Evolutionary conservation across 30 jellyfish, hydroid and myxozoan genomes (phyloP), one percentile per base, ranked within the genome.

Genomic region (Catostylus mosaicus): DNA sequence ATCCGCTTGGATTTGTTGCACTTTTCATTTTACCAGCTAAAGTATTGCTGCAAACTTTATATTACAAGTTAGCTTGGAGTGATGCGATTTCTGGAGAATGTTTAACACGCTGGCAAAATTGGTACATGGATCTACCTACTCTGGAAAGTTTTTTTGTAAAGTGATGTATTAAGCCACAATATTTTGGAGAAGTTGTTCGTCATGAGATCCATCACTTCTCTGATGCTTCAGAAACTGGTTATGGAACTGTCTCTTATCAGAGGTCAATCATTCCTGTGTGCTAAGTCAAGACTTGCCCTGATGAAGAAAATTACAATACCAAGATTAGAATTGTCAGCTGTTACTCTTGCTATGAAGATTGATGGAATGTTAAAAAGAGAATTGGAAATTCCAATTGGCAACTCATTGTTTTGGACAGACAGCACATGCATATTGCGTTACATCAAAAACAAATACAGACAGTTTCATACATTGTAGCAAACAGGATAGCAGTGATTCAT

Each of bases 1-100:
- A 84, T 61, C 94, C 89, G 10, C 47, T 84, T 52, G 94, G 94
- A 31, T 84, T 84, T 29, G 88, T 73, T 26, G 80, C 88, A 37
- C 88, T 84, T 24, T 59, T 84, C 57, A 57, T 62, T 30, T 84
- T 84, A 40, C 82, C 67, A 71, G 89, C 88, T 59, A 59, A 85
- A 82, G 54, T 23, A 43, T 40, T 85, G 1, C 84, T 85, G 18
- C 95, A 84, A 73, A 61, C 54, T 40, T n/a, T n/a, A n/a, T n/a
- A n/a, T n/a, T n/a, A n/a, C n/a, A n/a, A n/a, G n/a, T n/a, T n/a
- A n/a, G n/a, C n/a, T n/a, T n/a, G n/a, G n/a, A n/a, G n/a, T n/a
- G n/a, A n/a, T n/a, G n/a, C n/a, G n/a, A n/a, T n/a, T n/a, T n/a
- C n/a, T n/a, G n/a, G n/a, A n/a, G n/a, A n/a, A n/a, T n/a, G n/a